These are phyloP conservation scores for Catharus bicknelli DNA, from an alignment of 2,113 vertebrate species.

Conservation along the genomic window DNA sequence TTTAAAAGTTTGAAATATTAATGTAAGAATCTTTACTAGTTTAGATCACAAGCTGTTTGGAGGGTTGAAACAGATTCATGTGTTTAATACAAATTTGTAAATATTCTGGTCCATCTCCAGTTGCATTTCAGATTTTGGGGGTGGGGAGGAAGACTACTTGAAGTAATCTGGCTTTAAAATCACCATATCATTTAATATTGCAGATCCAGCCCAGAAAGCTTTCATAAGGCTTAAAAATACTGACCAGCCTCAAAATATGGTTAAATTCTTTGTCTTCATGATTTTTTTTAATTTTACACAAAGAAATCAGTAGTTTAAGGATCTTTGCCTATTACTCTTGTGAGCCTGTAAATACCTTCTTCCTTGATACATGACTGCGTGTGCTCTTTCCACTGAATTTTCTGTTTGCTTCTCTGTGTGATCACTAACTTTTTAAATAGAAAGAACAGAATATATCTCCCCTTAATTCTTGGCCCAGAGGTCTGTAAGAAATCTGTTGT, in stretches of 20 bases:
- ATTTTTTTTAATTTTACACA: background rate
- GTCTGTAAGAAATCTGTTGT: constrained; percentile 30
- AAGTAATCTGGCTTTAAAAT: background rate
- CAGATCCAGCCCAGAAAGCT: background rate
- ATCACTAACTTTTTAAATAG: background rate
- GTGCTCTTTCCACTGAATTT: background rate
- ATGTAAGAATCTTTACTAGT: background rate
- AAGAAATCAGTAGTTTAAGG: background rate
- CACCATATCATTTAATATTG: background rate
- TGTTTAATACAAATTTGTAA: background rate
- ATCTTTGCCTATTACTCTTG: background rate
- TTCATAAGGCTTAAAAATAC: background rate
- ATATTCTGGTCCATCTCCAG: background rate
- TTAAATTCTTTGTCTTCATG: background rate
- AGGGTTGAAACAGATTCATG: background rate
- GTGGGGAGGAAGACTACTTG: background rate
- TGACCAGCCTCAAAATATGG: background rate
- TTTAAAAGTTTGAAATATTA: background rate
- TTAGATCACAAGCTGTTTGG: background rate
- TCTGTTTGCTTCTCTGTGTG: background rate
- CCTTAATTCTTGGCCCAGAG: constrained; percentile 34
- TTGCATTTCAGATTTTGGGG: background rate
- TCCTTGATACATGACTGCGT: background rate
- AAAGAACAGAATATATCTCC: background rate
- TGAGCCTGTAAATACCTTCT: background rate